phyloP scores from a whole-genome alignment of 2,797 vertebrate genomes.

The Leptoclinus maculatus region DNA sequence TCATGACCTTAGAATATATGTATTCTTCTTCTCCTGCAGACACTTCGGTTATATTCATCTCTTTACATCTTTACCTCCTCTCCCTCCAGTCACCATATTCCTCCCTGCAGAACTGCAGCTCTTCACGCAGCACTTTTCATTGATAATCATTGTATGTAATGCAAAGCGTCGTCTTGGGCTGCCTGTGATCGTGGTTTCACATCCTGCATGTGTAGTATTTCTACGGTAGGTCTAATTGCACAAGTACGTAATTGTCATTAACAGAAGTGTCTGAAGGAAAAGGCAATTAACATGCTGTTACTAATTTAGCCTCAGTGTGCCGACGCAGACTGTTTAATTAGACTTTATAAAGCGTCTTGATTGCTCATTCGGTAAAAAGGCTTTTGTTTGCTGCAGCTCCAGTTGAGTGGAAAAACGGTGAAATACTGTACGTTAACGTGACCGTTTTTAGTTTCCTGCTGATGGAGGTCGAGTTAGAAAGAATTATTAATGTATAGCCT shows the following conservation, averaged over 20 bases:
- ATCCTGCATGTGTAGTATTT: not conserved
- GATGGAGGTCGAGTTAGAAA: not conserved
- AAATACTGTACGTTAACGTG: not conserved
- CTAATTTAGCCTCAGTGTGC: not conserved
- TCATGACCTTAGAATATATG: not conserved
- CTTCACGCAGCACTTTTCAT: not conserved
- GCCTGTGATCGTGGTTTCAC: too few species aligned
- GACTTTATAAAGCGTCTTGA: slow-evolving; percentile 11
- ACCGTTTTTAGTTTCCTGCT: not conserved
- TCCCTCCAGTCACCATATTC: not conserved
- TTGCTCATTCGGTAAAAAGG: slow-evolving; percentile 14
- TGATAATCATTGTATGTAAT: not conserved
- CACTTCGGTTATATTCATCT: not conserved
- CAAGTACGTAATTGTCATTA: not conserved
- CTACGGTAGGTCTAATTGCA: not conserved
- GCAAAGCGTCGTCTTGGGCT: not conserved
- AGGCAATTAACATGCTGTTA: slow-evolving; percentile 19
- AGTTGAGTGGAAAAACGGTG: not conserved
- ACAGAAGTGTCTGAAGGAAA: slow-evolving; percentile 7
- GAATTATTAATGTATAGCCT: too few species aligned
- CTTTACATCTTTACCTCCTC: not conserved
- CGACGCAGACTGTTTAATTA: slow-evolving; percentile 23
- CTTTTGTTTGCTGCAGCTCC: not conserved
- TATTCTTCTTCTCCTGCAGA: not conserved
- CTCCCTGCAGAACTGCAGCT: not conserved